These are phyloP conservation scores for Galeopterus variegatus DNA, from an alignment of 2,113 vertebrate genomes.

Conservation along the genomic window DNA sequence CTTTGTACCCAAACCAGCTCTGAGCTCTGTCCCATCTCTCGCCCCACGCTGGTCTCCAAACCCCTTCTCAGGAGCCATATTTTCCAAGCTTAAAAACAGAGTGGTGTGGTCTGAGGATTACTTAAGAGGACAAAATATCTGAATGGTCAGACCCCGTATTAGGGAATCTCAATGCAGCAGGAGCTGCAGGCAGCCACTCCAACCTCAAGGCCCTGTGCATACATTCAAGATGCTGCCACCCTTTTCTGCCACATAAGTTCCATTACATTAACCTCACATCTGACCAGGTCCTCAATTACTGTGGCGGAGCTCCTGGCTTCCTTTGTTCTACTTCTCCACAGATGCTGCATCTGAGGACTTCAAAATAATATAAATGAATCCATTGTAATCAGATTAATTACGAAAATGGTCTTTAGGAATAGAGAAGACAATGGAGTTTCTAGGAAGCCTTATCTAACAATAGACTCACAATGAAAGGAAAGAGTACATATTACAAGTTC, in stretches of 20 bases:
- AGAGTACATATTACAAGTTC: background rate
- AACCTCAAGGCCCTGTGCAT: background rate
- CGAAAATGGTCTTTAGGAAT: background rate
- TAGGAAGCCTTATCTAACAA: background rate
- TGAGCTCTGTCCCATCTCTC: background rate
- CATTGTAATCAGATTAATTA: background rate
- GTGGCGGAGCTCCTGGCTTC: background rate
- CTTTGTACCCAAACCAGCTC: background rate
- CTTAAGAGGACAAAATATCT: rapidly evolving
- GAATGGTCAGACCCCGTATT: rapidly evolving
- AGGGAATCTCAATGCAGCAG: background rate
- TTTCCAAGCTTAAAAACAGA: background rate
- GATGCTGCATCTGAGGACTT: background rate
- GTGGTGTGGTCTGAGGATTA: background rate
- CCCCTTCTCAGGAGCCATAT: background rate
- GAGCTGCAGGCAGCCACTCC: background rate
- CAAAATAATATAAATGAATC: background rate
- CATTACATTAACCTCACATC: background rate
- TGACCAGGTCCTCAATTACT: rapidly evolving
- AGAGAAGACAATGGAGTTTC: background rate
- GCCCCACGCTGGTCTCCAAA: background rate
- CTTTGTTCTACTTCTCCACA: background rate
- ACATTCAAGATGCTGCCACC: rapidly evolving
- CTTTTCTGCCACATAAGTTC: no score
- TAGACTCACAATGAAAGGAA: background rate